Base-by-base conservation (phyloP, 2,888 invertebrate genomes). In the Andrena dorsata region DNA sequence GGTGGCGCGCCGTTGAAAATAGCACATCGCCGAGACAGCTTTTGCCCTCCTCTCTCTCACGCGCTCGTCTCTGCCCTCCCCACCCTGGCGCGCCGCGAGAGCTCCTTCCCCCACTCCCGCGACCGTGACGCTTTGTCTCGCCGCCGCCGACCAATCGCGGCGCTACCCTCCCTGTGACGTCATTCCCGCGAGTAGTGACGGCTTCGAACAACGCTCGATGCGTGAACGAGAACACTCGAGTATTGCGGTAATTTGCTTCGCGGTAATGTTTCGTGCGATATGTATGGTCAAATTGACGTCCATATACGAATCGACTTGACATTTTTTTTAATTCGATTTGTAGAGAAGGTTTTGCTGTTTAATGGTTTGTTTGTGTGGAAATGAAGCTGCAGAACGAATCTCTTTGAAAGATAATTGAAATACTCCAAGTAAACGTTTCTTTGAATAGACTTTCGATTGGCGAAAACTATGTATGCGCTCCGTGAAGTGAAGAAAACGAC, bases 1-100 rank as follows among this genome's bases (percentile, higher is more conserved):
- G 84, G 86, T 89, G 82, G 83, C 88, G 89, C 89, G 88, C 77
- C 85, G 92, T 89, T 92, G 88, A 89, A 93, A 93, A 93, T 93
- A 93, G 92, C 90, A 89, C 90, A 88, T 84, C 84, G 89, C 81
- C 92, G 89, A 90, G 91, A 90, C 88, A 80, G 79, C 86, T 83
- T 83, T 76, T 49, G 68, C 80, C 81, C 74, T 73, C 71, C 69
- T 74, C 76, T 8, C 69, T 74, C 76, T 8, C 53, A 60, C 53
- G 56, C 72, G n/a, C 8, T 47, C 72, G 47, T 47, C 56, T 58
- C 41, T 13, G 49, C 47, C 49, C 28, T 20, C 49, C n/a, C 30
- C 49, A 41, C 13, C 20, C 23, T 28, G 47, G 4, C 23, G 30
- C 49, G 75, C 28, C 60, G 61, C 20, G 51, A 56, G 49, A 72